Base-by-base conservation (phyloP, 2,888 invertebrate genomes). In the Diogma glabrata region DNA sequence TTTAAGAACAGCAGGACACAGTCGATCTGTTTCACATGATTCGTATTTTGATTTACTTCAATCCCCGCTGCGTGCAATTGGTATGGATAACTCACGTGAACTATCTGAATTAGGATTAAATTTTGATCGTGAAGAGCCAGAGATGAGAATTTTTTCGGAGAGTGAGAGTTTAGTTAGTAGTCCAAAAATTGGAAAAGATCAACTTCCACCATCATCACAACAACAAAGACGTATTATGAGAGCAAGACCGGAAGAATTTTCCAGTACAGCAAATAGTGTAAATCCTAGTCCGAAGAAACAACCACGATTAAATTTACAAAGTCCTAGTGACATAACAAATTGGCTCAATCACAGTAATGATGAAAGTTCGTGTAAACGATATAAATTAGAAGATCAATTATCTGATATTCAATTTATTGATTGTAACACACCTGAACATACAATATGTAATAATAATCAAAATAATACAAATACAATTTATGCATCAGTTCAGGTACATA, bases 81-180 rank as follows among this genome's bases (percentile, higher is more conserved):
- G 70, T 12, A 55, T 52, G 22, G 69, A 69, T 52, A 67, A 69
- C 4, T 70, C 70, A 14, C 67, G 81, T 22, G 90, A 90, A 69
- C 72, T 90, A 49, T 87, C 87, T n/a, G 88, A 87, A 63, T 81
- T 90, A 68, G 79, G 87, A 22, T 72, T 90, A 30, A 84, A 89
- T 49, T 84, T 90, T 59, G 87, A 89, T 55, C 77, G 88, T 46
- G 89, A 90, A 61, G 89, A 90, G 65, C 74, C 87, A 1, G 89
- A 89, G 69, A 82, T 85, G 77, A 77, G 87, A 60, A 88, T 90
- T 72, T 88, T 90, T 67, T 87, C 87, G n/a, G 89, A 89, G 62
- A 89, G 88, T 64, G 89, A 89, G 61, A 79, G 82, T 53, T 63
- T 79, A 45, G 79, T 81, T 1, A 76, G 75, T 53, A 78, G 77